Evolutionary conservation across 2,113 vertebrate species (phyloP), one percentile per base, ranked within the genome.

Genomic region (Bubo blakistoni): DNA sequence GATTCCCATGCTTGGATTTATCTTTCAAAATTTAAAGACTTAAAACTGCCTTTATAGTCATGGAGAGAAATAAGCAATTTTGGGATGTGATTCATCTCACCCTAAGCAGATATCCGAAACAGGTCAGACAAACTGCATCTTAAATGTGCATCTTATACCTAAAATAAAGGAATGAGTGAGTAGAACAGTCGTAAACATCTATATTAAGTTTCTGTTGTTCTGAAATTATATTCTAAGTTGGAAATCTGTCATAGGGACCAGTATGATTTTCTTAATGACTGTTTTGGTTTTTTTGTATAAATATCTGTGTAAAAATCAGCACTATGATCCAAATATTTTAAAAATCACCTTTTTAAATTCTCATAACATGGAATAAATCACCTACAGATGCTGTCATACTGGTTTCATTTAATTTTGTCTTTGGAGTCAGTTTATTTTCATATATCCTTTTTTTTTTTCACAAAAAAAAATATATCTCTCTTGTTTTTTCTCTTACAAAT

Each of bases 401-500:
- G 9, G 40, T 71, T 85, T 54, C 2, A 57, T 62, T 49, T 49
- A n/a, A 16, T 82, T 86, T 95, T 86, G 5, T 30, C 9, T 67
- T 54, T 73, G 5, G 12, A 74, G 21, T 52, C 12, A 49, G 5
- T 67, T 65, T 36, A 66, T 38, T 63, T 65, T 44, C 7, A 25
- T 25, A 11, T 16, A 24, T 26, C 18, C 46, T 20, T 20, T 4
- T 58, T n/a, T 34, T 17, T n/a, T 16, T 62, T 65, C 27, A 11
- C 2, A 6, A 1, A 1, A 15, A 49, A 55, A 73, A 49, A 27
- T 38, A 2, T 29, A 22, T 9, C 4, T n/a, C 3, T 73, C 19
- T 46, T 71, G 5, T 26, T 59, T 89, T 77, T 78, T 66, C 4
- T 76, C 5, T 65, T 69, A 34, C 5, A 27, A 79, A 36, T 20